Evolutionary conservation across 2,888 invertebrate species (phyloP), one percentile per base, ranked within the genome.

Genomic region (Allacma fusca): DNA sequence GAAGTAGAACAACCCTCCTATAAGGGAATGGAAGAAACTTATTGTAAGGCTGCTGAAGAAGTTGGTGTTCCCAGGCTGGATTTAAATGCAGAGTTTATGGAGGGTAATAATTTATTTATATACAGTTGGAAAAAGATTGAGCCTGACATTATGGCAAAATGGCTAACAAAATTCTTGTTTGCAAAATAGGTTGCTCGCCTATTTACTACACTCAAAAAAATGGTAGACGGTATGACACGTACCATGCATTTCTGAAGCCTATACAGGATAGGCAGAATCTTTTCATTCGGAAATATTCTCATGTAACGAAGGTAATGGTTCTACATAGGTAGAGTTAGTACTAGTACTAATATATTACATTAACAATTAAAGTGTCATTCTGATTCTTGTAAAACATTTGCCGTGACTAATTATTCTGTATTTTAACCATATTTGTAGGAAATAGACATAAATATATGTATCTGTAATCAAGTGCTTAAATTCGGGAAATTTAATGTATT

Each of bases 181-280:
- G n/a, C n/a, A n/a, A n/a, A n/a, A n/a, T 21, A 83, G 83, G 81
- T 12, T 82, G 82, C 75, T 81, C 81, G 0, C 78, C 77, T 19
- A 80, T 81, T 50, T 80, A 81, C 75, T 82, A 80, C 73, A 82
- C 82, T 1, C 80, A 80, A 71, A 79, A 79, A 77, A 75, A 82
- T 67, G 83, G 83, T 34, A 59, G 82, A 59, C 75, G 83, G 0
- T 78, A 78, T 65, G 82, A 82, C 57, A 83, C 83, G 0, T 81
- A 80, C 71, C 80, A 80, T 75, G 83, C 82, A 13, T 83, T 82
- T 74, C 19, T 78, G 1, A 80, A 81, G 57, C 81, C 81, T 70
- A 77, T 79, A 44, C 71, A 79, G 69, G 69, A 40, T 26, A 5
- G 40, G 5, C 13, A 5, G 13, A 40, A 40, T 13, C 40, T 40